These are phyloP conservation scores for Plectrocnemia conspersa DNA, from an alignment of 1,140 invertebrate genomes.

Conservation along the genomic window DNA sequence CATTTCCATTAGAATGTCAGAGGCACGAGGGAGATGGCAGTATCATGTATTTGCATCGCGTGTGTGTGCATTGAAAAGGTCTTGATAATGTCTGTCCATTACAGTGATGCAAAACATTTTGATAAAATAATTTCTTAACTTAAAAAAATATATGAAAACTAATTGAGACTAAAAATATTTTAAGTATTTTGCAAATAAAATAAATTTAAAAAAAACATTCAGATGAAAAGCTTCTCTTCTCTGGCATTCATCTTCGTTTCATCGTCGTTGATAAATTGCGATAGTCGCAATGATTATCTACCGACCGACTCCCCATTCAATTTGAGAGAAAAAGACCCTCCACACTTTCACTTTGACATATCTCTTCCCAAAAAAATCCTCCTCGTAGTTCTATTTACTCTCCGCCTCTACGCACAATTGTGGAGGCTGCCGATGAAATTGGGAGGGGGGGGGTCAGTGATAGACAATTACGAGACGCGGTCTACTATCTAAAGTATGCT, in stretches of 20 bases:
- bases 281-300: constrained; percentile 24
- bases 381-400: constrained; percentile 19
- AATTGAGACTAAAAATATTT: too few species aligned
- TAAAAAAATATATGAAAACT: too few species aligned
- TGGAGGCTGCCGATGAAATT: constrained; percentile 9
- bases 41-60: constrained; percentile 6
- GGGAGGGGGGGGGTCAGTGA: background rate
- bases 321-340: constrained; percentile 26
- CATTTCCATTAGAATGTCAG: constrained; percentile 2
- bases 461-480: background rate
- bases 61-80: too few species aligned
- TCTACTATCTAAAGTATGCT: too few species aligned
- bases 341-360: constrained; percentile 34
- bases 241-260: constrained; percentile 2
- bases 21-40: constrained; percentile 2
- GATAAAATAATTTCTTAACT: too few species aligned
- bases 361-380: constrained; percentile 20
- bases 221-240: too few species aligned
- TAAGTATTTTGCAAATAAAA: too few species aligned
- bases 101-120: too few species aligned
- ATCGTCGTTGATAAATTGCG: constrained; percentile 16
- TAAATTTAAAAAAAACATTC: too few species aligned
- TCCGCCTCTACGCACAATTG: constrained; percentile 20
- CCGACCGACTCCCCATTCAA: constrained; percentile 25
- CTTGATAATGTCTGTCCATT: too few species aligned